Evolutionary conservation across 2,888 invertebrate genomes (phyloP), one percentile per base, ranked within the genome.

Genomic region (Pseudococcus viburni): DNA sequence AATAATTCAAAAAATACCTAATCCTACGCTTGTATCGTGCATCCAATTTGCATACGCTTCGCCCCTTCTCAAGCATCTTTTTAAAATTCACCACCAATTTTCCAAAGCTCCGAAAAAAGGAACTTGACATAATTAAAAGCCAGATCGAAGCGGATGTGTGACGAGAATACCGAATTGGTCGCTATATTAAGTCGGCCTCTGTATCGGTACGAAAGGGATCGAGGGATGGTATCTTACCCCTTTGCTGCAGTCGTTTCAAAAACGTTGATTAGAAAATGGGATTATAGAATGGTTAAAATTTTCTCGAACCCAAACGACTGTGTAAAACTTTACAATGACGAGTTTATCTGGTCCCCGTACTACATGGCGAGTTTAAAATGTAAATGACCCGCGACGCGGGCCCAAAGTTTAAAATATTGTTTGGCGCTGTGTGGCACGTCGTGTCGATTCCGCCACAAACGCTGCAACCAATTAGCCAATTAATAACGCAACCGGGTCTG

Each of bases 11-110:
- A 64, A 64, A 64, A 22, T 39, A 73, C 73, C 73, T 73, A 73
- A 73, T 73, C 73, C 73, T 22, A 64, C 64, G 64, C 33, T 26
- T 17, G 73, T 73, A 73, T 33, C 73, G 73, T 73, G 73, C 73
- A 9, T 26, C 33, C 73, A 73, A 73, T 73, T 73, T 73, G 73
- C 73, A 73, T 73, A 73, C 73, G 11, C 33, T 73, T 33, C 26
- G 9, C 33, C 73, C 73, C 26, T 73, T 33, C 17, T 33, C 8
- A 33, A 17, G 17, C 17, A 73, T 73, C 73, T 73, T 73, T 73
- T 73, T 73, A 73, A 73, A 73, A 73, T 73, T 73, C 73, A 73
- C 73, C 73, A 73, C 73, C 73, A 73, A 73, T 73, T 73, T 73
- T 73, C 8, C 73, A 73, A 73, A 33, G 73, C 33, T 17, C 39